Percentiles rank a stretch among this genome's conserved stretches.
Evolutionary conservation across 2,113 vertebrate genomes (phyloP).

Genomic region (Labeo catla): DNA sequence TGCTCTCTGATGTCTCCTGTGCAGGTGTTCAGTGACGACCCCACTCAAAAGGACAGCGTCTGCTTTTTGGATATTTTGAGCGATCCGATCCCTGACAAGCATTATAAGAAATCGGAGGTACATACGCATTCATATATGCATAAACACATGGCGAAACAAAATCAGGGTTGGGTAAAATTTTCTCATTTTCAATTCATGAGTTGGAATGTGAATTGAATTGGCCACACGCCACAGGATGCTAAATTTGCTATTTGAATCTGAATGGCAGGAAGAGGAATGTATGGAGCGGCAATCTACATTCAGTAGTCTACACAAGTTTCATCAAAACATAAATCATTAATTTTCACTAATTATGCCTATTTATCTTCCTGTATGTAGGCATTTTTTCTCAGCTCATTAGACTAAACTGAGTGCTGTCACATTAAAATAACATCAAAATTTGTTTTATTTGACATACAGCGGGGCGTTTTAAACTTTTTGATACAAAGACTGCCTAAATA

Average conservation of each 20-base stretch:
- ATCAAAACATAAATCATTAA: constrained; percentile 7
- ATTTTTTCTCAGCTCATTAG: not conserved
- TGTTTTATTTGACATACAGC: constrained; percentile 1
- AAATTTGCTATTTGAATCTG: constrained; percentile 12
- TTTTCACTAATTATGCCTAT: constrained; percentile 6
- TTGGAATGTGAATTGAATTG: not conserved
- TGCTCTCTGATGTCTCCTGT: constrained; percentile 59
- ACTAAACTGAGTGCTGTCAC: not conserved
- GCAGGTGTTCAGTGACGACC: constrained; percentile 76
- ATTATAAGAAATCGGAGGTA: constrained; percentile 76
- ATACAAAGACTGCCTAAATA: not conserved
- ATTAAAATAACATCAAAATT: constrained; percentile 4
- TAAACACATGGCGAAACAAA: constrained; percentile 29
- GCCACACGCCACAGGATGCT: not conserved
- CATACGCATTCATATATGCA: not conserved
- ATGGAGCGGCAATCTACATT: not conserved
- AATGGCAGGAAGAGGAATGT: constrained; percentile 1
- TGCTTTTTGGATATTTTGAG: constrained; percentile 76
- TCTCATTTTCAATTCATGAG: not conserved
- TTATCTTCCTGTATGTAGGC: not conserved
- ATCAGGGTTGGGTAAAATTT: not conserved
- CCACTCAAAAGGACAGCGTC: constrained; percentile 69
- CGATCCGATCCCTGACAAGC: constrained; percentile 77
- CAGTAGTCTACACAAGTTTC: constrained; percentile 10
- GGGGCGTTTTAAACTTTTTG: not conserved